Evolutionary conservation across 2,797 vertebrate species (phyloP).

Genomic region (Gila robusta): DNA sequence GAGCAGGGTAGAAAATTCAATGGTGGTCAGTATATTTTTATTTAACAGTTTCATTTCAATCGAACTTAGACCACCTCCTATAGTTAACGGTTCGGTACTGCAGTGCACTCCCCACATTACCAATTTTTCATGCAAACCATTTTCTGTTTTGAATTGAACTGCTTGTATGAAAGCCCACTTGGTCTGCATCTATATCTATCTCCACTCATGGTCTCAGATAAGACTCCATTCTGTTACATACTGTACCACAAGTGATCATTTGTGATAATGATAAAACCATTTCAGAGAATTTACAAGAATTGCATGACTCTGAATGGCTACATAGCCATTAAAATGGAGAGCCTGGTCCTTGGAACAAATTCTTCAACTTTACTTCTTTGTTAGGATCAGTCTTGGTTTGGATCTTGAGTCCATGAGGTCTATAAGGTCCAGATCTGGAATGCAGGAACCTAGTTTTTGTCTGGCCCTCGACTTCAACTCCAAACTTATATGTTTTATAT

Average conservation of each 20-base stretch:
- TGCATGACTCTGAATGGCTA: not conserved
- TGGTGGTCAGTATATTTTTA: not conserved
- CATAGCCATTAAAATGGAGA: not conserved
- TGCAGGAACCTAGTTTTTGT: not conserved
- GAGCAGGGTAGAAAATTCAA: not conserved
- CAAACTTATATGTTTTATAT: not conserved
- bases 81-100: not conserved
- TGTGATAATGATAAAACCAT: not conserved
- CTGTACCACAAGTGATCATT: not conserved
- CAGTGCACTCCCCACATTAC: not conserved
- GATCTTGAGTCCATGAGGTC: not conserved
- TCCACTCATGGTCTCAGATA: not conserved
- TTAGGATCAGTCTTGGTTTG: not conserved
- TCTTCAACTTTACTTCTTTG: not conserved
- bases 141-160: not conserved
- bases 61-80: not conserved
- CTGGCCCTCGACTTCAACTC: not conserved
- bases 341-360: not conserved
- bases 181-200: too few species aligned
- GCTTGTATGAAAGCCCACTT: not conserved
- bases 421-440: not conserved
- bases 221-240: not conserved
- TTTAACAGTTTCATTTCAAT: not conserved
- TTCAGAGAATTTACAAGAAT: slow-evolving; percentile 4
- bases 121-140: not conserved